phyloP scores from a whole-genome alignment of 2,797 vertebrate species.

The Neosilurus hyrtlii region DNA sequence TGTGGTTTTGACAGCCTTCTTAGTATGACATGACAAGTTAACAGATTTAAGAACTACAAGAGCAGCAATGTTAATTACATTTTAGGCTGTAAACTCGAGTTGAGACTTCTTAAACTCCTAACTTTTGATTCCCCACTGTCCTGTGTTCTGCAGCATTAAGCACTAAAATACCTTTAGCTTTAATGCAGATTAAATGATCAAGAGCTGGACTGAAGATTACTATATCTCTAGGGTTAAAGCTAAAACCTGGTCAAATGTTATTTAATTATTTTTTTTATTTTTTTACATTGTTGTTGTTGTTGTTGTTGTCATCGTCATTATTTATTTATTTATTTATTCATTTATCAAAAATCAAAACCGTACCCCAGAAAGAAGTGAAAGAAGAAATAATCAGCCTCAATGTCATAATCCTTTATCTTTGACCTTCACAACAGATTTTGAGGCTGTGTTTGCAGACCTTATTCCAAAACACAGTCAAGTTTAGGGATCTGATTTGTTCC shows the following conservation, averaged over 20 bases:
- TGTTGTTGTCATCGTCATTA: too few relatives aligned
- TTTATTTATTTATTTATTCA: too few relatives aligned
- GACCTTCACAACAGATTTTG: constrained; percentile 49
- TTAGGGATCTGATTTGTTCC: constrained; percentile 41
- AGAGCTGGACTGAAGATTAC: background rate
- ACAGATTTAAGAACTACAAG: background rate
- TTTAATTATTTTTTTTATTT: too few relatives aligned
- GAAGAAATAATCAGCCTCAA: constrained; percentile 1
- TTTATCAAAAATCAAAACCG: background rate
- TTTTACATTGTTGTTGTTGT: too few relatives aligned
- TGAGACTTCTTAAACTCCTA: background rate
- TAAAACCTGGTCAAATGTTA: background rate
- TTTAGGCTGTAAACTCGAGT: constrained; percentile 3
- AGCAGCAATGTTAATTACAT: background rate
- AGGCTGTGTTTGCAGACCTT: constrained; percentile 45
- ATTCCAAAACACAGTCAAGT: constrained; percentile 35
- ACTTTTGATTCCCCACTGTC: background rate
- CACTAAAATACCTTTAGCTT: background rate
- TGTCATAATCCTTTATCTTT: constrained; percentile 16
- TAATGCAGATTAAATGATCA: constrained; percentile 7
- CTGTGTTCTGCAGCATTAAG: background rate
- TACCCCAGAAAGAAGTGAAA: background rate
- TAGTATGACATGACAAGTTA: background rate
- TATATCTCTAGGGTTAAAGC: background rate
- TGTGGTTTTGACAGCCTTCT: background rate